Conservation (phyloP, 2,888 invertebrate genomes). For the Chalcis sispes region DNA sequence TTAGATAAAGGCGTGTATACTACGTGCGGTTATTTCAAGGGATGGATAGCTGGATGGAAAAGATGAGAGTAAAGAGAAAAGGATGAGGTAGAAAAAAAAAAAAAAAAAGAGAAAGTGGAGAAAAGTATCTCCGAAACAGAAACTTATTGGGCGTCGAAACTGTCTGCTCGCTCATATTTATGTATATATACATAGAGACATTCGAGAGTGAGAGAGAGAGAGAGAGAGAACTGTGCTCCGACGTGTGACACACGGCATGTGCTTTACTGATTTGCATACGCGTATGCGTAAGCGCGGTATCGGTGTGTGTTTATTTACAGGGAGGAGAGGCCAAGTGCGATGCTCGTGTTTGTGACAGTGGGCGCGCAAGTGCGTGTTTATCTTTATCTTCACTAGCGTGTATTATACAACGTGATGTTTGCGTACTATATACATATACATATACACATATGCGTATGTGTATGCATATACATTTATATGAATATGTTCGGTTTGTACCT, state of each 20-base stretch:
- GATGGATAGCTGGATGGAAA: neutral
- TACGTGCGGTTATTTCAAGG: slow-evolving; percentile 22
- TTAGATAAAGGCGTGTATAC: slow-evolving; percentile 18
- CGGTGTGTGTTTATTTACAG: slow-evolving; percentile 16
- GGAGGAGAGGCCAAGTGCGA: neutral
- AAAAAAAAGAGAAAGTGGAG: neutral
- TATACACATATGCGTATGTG: too few species aligned
- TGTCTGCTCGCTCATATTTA: too few species aligned
- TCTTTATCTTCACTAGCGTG: slow-evolving; percentile 29
- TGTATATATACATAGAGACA: too few species aligned
- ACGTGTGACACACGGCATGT: neutral
- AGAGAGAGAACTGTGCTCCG: too few species aligned
- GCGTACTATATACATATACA: too few species aligned
- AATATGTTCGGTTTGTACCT: too few species aligned
- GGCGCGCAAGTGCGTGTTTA: slow-evolving; percentile 28
- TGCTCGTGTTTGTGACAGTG: neutral
- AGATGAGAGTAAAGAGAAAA: slow-evolving; percentile 7
- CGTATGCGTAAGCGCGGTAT: slow-evolving; percentile 7
- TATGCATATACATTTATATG: too few species aligned
- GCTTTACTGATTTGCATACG: slow-evolving; percentile 22
- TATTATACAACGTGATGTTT: too few species aligned
- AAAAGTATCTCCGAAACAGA: slow-evolving; percentile 1
- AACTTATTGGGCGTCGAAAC: neutral
- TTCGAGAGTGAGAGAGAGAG: too few species aligned
- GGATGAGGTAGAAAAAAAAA: neutral